These are phyloP conservation scores for Oreochromis spilurus DNA, from an alignment of 2,113 vertebrate species.

Conservation along the genomic window DNA sequence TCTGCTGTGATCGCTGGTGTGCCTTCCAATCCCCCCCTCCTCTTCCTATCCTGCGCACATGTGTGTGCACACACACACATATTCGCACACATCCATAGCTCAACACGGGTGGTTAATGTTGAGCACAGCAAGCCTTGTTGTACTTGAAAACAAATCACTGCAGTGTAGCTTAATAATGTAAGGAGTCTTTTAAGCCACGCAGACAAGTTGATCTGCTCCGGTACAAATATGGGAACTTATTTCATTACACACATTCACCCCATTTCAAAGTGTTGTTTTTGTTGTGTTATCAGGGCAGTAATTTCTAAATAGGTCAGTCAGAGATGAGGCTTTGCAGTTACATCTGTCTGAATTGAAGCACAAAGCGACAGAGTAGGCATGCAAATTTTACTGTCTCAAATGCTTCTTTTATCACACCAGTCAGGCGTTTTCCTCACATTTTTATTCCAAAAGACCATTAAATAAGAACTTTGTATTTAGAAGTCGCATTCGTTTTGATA, in stretches of 20 bases:
- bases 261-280: conserved; percentile 44
- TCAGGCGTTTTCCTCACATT: background rate
- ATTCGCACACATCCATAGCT: background rate
- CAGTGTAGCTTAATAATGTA: conserved; percentile 61
- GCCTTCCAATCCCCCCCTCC: background rate
- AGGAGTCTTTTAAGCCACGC: conserved; percentile 56
- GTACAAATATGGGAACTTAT: conserved; percentile 61
- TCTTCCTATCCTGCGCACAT: background rate
- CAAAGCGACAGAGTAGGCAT: background rate
- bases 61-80: background rate
- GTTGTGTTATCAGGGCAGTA: conserved; percentile 31
- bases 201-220: conserved; percentile 65
- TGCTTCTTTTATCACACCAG: background rate
- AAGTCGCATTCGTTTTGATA: background rate
- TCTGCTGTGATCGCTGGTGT: conserved; percentile 34
- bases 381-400: background rate
- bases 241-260: conserved; percentile 50
- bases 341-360: background rate
- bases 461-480: background rate
- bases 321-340: background rate
- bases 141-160: conserved; percentile 62
- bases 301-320: conserved; percentile 63
- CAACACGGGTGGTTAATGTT: conserved; percentile 24
- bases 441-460: background rate
- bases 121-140: conserved; percentile 43